Evolutionary conservation across 2,888 invertebrate species (phyloP), one percentile per base, ranked within the genome.

Genomic region (Tenthredo amoena): DNA sequence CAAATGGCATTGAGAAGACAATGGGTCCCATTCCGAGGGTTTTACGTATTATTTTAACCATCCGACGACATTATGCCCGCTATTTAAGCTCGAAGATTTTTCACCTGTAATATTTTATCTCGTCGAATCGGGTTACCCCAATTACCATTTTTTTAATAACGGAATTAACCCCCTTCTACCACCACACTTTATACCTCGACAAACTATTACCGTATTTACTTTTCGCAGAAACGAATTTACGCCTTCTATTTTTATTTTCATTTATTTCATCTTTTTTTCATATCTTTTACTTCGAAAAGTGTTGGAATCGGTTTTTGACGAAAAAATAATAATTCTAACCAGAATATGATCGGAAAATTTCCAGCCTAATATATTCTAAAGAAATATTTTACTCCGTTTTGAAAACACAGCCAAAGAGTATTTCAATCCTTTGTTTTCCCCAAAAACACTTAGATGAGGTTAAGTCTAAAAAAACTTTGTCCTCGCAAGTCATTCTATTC

Each of bases 1-100:
- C 81, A 81, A 81, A 81, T 81, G 81, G 81, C 81, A 81, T 81
- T 81, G 81, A 81, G 65, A 77, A 81, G 81, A 81, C 81, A 81
- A 81, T 81, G 81, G 81, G 62, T 15, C 4, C 34, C 43, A 18
- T 55, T 40, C 15, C 50, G 77, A 50, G 55, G 77, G 4, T 74
- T 31, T 55, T 77, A 55, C 55, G n/a, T 77, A 26, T 55, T 55
- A 31, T 34, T 55, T 31, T 31, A 77, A 50, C 77, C 18, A 34
- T 12, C 55, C 21, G 50, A 34, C 2, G 12, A 21, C 21, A 31
- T 21, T 18, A 12, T 31, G 10, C 34, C n/a, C 31, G 4, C 15
- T 15, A 55, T 37, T 9, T 55, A 6, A 50, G 3, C 50, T 7
- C 34, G 10, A 10, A n/a, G 34, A 18, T 34, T 55, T 77, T 50